A percentile compares a stretch with the other conserved stretches of the same genome.
Conservation (phyloP, 2,888 invertebrate species). For the Copidosoma aretas region DNA sequence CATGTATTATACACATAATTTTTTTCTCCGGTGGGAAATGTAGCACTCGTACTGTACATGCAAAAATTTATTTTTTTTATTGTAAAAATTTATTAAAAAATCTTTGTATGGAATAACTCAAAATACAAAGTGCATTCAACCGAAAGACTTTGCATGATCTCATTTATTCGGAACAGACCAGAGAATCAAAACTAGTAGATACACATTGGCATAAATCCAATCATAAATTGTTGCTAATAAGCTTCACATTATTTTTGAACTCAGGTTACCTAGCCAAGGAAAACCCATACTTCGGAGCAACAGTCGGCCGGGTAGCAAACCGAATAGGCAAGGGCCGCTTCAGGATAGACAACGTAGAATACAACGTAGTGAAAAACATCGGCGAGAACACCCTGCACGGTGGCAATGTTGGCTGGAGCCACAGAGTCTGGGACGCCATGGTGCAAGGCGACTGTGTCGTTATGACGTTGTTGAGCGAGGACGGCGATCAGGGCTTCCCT, state of each 20-base stretch:
- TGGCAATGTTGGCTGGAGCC: constrained; percentile 83
- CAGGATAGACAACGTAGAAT: constrained; percentile 70
- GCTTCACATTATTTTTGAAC: neutral
- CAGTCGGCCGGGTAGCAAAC: constrained; percentile 88
- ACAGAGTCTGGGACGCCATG: constrained; percentile 62
- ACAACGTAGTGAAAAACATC: constrained; percentile 76
- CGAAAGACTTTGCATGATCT: no score
- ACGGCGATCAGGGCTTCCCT: constrained; percentile 88
- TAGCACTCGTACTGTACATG: no score
- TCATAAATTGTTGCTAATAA: no score
- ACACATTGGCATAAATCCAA: no score
- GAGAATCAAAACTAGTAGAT: no score
- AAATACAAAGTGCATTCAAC: no score
- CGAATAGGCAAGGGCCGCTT: constrained; percentile 77
- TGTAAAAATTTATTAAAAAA: no score
- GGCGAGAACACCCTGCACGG: constrained; percentile 81
- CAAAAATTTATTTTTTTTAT: no score
- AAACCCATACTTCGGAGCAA: constrained; percentile 89
- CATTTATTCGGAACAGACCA: no score
- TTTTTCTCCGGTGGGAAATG: no score
- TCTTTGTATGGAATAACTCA: no score
- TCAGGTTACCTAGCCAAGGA: constrained; percentile 72
- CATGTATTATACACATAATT: no score
- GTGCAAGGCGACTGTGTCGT: constrained; percentile 64
- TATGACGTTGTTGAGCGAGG: constrained; percentile 77